phyloP scores from a whole-genome alignment of 1,140 invertebrate species.

The Copidosoma floridanum region DNA sequence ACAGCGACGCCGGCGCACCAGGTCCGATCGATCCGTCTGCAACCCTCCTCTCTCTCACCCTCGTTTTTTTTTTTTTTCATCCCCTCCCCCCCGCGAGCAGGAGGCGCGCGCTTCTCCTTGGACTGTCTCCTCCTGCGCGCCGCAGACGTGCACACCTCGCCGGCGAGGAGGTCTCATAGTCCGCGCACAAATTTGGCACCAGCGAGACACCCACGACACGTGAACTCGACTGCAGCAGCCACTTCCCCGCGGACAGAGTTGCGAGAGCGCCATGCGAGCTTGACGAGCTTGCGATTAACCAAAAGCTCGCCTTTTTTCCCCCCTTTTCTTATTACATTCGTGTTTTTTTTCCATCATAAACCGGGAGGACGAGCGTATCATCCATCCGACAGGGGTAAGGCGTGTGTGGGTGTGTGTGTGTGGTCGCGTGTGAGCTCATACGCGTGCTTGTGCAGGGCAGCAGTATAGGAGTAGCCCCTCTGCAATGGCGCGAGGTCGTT shows the following conservation, averaged over 20 bases:
- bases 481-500: constrained; percentile 23
- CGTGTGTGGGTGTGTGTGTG: too few species aligned
- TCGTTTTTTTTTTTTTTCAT: neutral
- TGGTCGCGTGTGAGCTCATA: too few species aligned
- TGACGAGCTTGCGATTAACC: too few species aligned
- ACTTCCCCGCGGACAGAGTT: too few species aligned
- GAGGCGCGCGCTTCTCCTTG: neutral
- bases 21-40: constrained; percentile 33
- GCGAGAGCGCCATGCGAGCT: too few species aligned
- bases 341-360: too few species aligned
- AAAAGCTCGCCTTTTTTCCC: too few species aligned
- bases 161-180: neutral
- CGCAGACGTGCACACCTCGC: neutral
- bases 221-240: neutral
- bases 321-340: too few species aligned
- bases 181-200: neutral
- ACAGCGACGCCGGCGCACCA: constrained; percentile 18
- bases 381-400: too few species aligned
- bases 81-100: neutral
- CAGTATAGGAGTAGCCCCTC: neutral
- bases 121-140: neutral
- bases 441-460: too few species aligned
- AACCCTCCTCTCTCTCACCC: neutral
- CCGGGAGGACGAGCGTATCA: too few species aligned
- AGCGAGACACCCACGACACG: neutral